A percentile compares a stretch with the other conserved stretches of the same genome.
Conservation (phyloP, 2,797 vertebrate genomes). For the Valencia hispanica region DNA sequence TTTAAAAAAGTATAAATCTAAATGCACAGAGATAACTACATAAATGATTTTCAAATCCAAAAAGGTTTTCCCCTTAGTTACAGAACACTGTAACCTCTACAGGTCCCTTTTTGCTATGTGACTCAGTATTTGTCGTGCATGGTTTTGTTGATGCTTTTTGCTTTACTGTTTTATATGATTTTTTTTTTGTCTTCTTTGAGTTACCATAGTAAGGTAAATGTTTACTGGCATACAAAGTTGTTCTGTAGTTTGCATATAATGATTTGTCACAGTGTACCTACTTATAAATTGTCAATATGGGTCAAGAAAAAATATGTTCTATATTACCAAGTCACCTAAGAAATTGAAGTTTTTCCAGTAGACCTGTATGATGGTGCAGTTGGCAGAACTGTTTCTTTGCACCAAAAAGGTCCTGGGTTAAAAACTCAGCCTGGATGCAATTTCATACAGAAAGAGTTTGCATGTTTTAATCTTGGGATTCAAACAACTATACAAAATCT, state of each 20-base stretch:
- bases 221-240: neutral
- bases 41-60: neutral
- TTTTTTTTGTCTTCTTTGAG: too few species aligned
- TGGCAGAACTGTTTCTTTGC: neutral
- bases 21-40: neutral
- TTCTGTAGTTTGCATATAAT: neutral
- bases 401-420: too few species aligned
- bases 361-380: neutral
- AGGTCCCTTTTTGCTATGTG: neutral
- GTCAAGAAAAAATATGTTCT: neutral
- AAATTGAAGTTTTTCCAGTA: neutral
- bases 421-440: too few species aligned
- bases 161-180: neutral
- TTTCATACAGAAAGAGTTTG: too few species aligned
- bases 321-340: neutral
- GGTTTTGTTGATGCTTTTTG: neutral
- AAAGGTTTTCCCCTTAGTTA: neutral
- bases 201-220: too few species aligned
- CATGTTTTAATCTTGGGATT: too few species aligned
- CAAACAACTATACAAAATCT: too few species aligned
- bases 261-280: neutral
- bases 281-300: neutral
- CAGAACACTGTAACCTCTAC: neutral
- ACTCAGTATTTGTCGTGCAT: neutral
- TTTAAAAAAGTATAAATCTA: neutral